Evolutionary conservation across 1,140 invertebrate genomes (phyloP).

Genomic region (Brachystomella parvula): DNA sequence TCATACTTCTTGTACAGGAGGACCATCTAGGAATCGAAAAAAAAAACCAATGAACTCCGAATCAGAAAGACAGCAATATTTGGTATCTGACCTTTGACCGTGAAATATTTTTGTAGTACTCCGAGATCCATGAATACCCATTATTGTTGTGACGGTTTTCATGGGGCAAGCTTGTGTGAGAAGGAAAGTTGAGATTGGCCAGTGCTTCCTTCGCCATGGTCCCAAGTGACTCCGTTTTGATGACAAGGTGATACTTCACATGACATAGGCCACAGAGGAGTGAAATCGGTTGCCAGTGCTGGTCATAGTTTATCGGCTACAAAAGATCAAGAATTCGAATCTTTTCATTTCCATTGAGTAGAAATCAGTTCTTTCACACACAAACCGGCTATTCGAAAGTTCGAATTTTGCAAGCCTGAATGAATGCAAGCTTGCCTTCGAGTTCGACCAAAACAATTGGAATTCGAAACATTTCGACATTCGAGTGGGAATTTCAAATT

Average conservation of each 20-base stretch:
- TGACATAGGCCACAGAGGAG: slow-evolving; percentile 27
- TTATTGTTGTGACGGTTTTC: not conserved
- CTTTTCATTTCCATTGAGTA: too few species aligned
- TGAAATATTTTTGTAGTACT: slow-evolving; percentile 22
- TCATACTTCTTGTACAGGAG: slow-evolving; percentile 19
- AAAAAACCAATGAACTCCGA: too few species aligned
- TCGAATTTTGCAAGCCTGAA: too few species aligned
- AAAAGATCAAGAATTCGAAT: not conserved
- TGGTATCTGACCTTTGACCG: slow-evolving; percentile 13
- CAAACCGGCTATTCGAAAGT: too few species aligned
- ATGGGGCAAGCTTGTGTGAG: slow-evolving; percentile 3
- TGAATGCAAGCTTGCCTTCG: too few species aligned
- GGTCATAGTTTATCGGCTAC: slow-evolving; percentile 29
- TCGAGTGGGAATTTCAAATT: not conserved
- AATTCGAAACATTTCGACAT: not conserved
- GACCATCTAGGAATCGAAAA: too few species aligned
- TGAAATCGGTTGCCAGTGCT: slow-evolving; percentile 34
- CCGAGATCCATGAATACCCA: not conserved
- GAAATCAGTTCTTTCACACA: too few species aligned
- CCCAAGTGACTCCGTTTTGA: slow-evolving; percentile 25
- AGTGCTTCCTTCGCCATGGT: not conserved
- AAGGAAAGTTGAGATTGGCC: not conserved
- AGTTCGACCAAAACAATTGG: not conserved
- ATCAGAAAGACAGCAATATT: not conserved
- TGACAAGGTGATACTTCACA: slow-evolving; percentile 23